Base-by-base conservation (phyloP, 2,113 vertebrate genomes). In the Corvus moneduloides region DNA sequence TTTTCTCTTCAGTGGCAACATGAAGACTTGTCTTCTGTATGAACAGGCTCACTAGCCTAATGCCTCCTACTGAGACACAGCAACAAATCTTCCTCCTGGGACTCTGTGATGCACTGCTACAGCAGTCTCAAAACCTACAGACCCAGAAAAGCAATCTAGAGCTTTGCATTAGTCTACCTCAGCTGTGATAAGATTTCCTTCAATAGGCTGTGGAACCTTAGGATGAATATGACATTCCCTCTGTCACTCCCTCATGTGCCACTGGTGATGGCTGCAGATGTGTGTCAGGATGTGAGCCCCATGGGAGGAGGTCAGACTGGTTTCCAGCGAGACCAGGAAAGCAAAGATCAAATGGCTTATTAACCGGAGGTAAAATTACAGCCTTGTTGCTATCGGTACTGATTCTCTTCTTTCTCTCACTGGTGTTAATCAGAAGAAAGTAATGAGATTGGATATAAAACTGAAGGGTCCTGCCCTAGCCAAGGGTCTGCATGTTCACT, bases 341-440 rank as follows among this genome's bases (percentile, higher is more conserved):
- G 58, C 80, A 87, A 83, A 87, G 84, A 92, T 83, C 67, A 73
- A 95, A 86, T 90, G 76, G 76, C 66, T 93, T 88, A 78, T 80
- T 94, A 92, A 80, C 56, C 85, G 64, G 39, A 96, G 91, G 66
- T 93, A 66, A 92, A 96, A 96, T 95, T 93, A 89, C 95, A 97
- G 49, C 18, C 59, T 94, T 91, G 27, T 54, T 81, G 59, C 63
- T 64, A 64, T 59, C 0, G 0, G 59, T 68, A 72, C 26, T 54
- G 79, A 68, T 84, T 81, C n/a, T 75, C n/a, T 80, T 94, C 73
- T 89, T 92, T 72, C 63, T 78, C 64, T 88, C 61, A 46, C 4
- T 80, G 37, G 30, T 77, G 51, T 63, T 80, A 69, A 84, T 84
- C 43, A 71, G 59, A 88, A 93, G 24, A 41, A 91, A 94, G 52